A percentile compares a stretch with the other conserved stretches of the same genome.
Evolutionary conservation across 2,797 vertebrate genomes (phyloP).

Genomic region (Anniella stebbinsi): DNA sequence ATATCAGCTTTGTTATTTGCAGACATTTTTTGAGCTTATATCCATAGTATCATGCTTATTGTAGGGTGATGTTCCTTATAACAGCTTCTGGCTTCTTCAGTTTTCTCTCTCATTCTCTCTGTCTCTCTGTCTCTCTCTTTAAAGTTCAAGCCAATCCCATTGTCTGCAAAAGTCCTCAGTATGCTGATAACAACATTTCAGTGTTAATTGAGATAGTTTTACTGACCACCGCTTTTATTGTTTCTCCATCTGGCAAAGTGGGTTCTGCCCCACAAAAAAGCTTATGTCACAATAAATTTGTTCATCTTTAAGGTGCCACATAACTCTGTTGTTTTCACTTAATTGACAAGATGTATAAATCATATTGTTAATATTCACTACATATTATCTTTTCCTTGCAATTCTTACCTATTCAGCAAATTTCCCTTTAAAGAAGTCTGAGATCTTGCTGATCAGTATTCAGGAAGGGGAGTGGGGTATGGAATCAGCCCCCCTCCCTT

Average conservation of each 20-base stretch:
- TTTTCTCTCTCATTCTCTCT: conserved; percentile 39
- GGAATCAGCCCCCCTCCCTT: neutral
- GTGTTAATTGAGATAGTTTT: conserved; percentile 50
- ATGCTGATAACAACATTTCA: conserved; percentile 79
- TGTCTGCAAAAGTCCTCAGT: conserved; percentile 77
- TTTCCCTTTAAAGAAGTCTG: neutral
- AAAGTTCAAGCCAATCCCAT: conserved; percentile 61
- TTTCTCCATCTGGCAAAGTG: neutral
- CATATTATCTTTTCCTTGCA: conserved; percentile 30
- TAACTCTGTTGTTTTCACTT: conserved; percentile 1
- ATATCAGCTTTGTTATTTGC: conserved; percentile 54
- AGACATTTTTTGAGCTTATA: conserved; percentile 42
- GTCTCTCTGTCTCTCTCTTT: conserved; percentile 39
- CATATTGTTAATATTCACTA: conserved; percentile 22
- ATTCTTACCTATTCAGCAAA: conserved; percentile 53
- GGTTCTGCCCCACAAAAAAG: neutral
- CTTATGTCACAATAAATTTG: neutral
- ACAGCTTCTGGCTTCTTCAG: conserved; percentile 71
- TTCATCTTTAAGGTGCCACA: neutral
- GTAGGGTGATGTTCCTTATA: conserved; percentile 64
- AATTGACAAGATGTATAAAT: conserved; percentile 38
- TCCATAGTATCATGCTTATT: conserved; percentile 66
- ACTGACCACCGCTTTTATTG: neutral
- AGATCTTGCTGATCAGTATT: neutral
- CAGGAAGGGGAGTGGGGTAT: too few relatives aligned